Evolutionary conservation across 2,113 vertebrate genomes (phyloP), one percentile per base, ranked within the genome.

Genomic region (Myotis yumanensis): DNA sequence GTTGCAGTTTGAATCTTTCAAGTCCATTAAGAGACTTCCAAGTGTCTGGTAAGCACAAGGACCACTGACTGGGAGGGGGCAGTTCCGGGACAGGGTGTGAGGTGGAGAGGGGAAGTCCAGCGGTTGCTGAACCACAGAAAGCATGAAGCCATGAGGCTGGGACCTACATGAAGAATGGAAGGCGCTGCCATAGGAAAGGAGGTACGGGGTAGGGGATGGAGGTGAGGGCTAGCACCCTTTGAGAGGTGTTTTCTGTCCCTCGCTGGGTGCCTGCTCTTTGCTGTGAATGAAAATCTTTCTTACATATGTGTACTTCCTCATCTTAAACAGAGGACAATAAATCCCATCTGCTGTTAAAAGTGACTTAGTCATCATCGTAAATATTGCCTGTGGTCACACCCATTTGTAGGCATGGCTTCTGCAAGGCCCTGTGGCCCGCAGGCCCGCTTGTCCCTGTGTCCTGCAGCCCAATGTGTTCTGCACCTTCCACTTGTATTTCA

Each of bases 281-380:
- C 85, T 83, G 81, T 51, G 23, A 96, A 85, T 57, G 57, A 43
- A 73, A 52, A n/a, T 11, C 16, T 69, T 93, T 62, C 84, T 54
- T 52, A 64, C 59, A 23, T 85, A 54, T 48, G 54, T 64, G 28
- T 37, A 37, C 32, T 73, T 85, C 48, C 17, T 94, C 51, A 59
- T 68, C 40, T 92, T 91, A 48, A 71, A 37, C 35, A 28, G 35
- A 86, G 57, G 51, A 69, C 15, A 37, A 3, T 54, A 72, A 88
- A 75, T 62, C 48, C 16, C 64, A 64, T 72, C 59, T 69, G 30
- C 75, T 82, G 76, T 89, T 86, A 52, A 25, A 76, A 93, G n/a
- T 69, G 18, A 82, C 81, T 37, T 11, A 17, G 48, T 51, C 3
- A 6, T 46, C 11, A 23, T 79, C 20, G 40, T 22, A 75, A 66